These are phyloP conservation scores for Microcebus griseorufus DNA, from an alignment of 2,113 vertebrate genomes.

Conservation along the genomic window DNA sequence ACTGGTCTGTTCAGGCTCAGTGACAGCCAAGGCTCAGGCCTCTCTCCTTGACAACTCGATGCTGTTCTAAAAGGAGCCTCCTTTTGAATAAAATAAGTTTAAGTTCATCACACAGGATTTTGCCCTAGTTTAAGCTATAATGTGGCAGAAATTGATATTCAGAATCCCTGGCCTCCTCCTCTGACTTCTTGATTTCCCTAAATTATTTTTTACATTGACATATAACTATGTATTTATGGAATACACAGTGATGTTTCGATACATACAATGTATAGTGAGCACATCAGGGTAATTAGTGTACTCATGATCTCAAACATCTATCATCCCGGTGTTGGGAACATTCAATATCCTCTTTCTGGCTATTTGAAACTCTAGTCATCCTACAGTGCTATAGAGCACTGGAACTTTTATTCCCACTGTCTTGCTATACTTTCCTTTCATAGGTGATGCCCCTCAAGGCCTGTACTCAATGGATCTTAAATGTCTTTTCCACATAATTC, in stretches of 20 bases:
- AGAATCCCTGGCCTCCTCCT: background rate
- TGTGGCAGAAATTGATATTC: background rate
- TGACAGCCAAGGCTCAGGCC: accelerated
- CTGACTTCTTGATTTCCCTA: background rate
- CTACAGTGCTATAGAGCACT: background rate
- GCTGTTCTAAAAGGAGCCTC: background rate
- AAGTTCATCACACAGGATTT: background rate
- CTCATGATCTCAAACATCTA: background rate
- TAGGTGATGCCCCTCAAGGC: background rate
- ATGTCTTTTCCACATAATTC: background rate
- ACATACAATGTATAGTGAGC: background rate
- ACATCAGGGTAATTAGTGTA: background rate
- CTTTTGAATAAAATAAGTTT: background rate
- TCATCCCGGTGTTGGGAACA: background rate
- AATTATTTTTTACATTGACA: background rate
- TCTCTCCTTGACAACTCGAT: accelerated
- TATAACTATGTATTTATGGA: background rate
- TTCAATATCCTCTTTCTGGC: background rate
- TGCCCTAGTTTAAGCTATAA: background rate
- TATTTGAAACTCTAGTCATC: background rate
- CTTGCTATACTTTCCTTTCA: background rate
- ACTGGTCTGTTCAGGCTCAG: accelerated
- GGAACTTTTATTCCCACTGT: background rate
- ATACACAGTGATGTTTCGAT: background rate
- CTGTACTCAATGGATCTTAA: background rate